Conservation (phyloP, 2,797 vertebrate genomes). For the Sphenodon punctatus region DNA sequence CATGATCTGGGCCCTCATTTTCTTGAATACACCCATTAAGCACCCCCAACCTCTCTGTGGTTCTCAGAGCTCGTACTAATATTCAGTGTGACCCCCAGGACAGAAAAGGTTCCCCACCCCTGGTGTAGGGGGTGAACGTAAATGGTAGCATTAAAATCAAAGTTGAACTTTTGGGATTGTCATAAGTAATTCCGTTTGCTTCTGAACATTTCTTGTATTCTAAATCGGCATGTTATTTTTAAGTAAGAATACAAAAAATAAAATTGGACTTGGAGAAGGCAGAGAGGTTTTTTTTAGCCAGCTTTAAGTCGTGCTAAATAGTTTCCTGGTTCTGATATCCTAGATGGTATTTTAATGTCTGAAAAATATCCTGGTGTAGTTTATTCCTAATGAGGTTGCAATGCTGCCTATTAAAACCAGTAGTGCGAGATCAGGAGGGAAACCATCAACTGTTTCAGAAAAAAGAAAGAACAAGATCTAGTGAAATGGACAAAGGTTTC, state of each 20-base stretch:
- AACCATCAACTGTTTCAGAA: too few relatives aligned
- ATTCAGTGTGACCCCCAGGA: too few relatives aligned
- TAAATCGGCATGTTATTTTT: neutral
- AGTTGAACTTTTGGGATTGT: neutral
- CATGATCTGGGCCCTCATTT: too few relatives aligned
- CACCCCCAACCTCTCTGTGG: too few relatives aligned
- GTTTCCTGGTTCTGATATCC: neutral
- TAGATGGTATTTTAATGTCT: neutral
- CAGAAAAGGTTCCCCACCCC: too few relatives aligned
- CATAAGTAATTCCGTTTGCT: neutral
- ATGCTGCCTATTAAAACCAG: neutral
- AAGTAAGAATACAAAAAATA: neutral
- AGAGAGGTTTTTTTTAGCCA: neutral
- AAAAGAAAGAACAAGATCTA: neutral
- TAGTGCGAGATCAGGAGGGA: neutral
- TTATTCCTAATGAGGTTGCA: neutral
- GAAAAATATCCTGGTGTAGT: neutral
- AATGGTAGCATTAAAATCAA: slow-evolving; percentile 4
- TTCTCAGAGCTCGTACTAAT: too few relatives aligned
- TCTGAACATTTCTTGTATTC: neutral
- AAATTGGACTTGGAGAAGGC: neutral
- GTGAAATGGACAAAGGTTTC: neutral
- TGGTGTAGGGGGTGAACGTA: neutral
- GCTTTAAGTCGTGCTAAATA: neutral
- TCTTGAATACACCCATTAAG: too few relatives aligned